Percentiles rank a stretch among this genome's conserved stretches.
Conservation (phyloP, 1,140 invertebrate species). For the Sycophila sp. region DNA sequence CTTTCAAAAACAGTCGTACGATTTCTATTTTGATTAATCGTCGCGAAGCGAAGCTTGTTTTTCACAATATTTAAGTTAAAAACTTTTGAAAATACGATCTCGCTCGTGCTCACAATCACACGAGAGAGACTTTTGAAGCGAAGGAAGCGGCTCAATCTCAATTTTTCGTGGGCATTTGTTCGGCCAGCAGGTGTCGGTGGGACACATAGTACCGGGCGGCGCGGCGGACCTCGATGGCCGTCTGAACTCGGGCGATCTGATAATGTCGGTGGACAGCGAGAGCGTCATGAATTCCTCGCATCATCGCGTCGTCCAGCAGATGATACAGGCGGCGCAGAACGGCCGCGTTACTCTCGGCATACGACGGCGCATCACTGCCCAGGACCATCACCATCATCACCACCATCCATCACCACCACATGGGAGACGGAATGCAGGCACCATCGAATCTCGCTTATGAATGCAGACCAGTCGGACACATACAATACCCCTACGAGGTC, state of each 20-base stretch:
- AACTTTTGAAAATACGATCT: no score
- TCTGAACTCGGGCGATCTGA: constrained; percentile 88
- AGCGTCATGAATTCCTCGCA: constrained; percentile 89
- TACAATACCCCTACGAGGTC: constrained; percentile 83
- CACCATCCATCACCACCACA: constrained; percentile 38
- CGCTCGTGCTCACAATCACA: no score
- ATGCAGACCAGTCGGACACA: constrained; percentile 49
- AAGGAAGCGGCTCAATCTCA: constrained; percentile 12
- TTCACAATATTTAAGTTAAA: no score
- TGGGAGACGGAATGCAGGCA: constrained; percentile 50
- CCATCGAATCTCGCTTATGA: constrained; percentile 50
- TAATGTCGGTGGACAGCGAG: constrained; percentile 86
- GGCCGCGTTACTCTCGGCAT: constrained; percentile 82
- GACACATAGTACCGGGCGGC: constrained; percentile 93
- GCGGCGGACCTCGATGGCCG: constrained; percentile 90
- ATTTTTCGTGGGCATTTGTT: constrained; percentile 17
- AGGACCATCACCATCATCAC: constrained; percentile 51
- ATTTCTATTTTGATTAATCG: not conserved
- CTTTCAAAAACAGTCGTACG: not conserved
- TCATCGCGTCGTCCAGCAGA: constrained; percentile 88
- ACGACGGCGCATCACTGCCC: constrained; percentile 68
- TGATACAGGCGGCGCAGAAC: constrained; percentile 83
- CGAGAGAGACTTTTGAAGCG: no score
- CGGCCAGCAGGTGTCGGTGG: constrained; percentile 82
- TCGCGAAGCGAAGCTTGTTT: no score